phyloP scores from a whole-genome alignment of 2,797 vertebrate genomes.

The Geotrypetes seraphini region DNA sequence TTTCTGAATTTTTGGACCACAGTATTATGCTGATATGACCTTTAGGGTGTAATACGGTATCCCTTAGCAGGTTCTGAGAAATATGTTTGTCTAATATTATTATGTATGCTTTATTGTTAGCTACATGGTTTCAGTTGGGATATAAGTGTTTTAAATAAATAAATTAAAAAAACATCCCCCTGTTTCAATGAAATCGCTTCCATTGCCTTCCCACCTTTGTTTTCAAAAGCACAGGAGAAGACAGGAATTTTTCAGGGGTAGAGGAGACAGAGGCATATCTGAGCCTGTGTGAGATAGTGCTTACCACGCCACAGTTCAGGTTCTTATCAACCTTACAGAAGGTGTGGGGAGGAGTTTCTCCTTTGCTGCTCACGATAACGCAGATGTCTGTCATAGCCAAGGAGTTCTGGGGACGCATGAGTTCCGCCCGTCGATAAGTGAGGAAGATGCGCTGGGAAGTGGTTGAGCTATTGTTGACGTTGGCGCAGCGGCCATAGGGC shows the following conservation, averaged over 20 bases:
- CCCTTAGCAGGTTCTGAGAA: too few species aligned
- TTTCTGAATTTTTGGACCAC: too few species aligned
- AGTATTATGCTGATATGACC: too few species aligned
- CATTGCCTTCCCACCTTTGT: too few species aligned
- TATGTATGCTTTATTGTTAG: too few species aligned
- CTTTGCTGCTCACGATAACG: slow-evolving; percentile 90
- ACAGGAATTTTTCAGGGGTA: not conserved
- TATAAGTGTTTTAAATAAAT: too few species aligned
- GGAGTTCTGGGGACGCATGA: slow-evolving; percentile 79
- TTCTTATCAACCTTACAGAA: slow-evolving; percentile 97
- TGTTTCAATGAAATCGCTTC: too few species aligned
- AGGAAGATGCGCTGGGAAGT: slow-evolving; percentile 91
- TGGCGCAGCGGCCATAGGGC: slow-evolving; percentile 91
- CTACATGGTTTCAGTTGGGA: too few species aligned
- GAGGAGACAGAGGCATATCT: too few species aligned
- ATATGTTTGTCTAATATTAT: too few species aligned
- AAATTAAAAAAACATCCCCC: too few species aligned
- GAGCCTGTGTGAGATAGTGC: slow-evolving; percentile 8
- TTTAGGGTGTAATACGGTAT: too few species aligned
- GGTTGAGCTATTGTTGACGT: slow-evolving; percentile 95
- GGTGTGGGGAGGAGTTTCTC: slow-evolving; percentile 90
- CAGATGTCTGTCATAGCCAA: slow-evolving; percentile 94
- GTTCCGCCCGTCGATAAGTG: slow-evolving; percentile 73
- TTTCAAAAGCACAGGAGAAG: not conserved
- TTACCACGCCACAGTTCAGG: slow-evolving; percentile 94